These are phyloP conservation scores for Dioctria rufipes DNA, from an alignment of 2,888 invertebrate genomes.

Conservation along the genomic window DNA sequence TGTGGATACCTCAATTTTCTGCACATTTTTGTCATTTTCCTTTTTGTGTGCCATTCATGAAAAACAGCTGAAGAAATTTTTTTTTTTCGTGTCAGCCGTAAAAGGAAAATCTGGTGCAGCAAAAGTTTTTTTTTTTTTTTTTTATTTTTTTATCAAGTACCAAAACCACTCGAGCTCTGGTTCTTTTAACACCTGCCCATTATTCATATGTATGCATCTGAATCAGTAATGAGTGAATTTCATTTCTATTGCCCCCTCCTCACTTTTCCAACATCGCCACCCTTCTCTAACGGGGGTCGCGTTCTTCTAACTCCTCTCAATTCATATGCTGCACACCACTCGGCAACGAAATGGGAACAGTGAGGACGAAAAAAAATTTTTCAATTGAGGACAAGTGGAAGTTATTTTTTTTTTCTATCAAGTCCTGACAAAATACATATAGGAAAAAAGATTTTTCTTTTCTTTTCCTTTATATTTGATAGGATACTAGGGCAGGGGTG, in stretches of 20 bases:
- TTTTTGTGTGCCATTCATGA: conserved; percentile 26
- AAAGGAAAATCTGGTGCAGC: background rate
- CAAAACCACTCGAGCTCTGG: background rate
- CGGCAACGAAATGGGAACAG: conserved; percentile 31
- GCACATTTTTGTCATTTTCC: conserved; percentile 24
- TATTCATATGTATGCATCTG: conserved; percentile 25
- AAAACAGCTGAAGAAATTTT: conserved; percentile 26
- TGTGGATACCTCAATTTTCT: conserved; percentile 9
- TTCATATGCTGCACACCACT: background rate
- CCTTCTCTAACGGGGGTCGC: background rate
- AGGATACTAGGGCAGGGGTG: background rate
- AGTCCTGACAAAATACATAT: background rate
- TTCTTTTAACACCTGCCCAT: conserved; percentile 12
- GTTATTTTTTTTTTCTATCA: conserved; percentile 28
- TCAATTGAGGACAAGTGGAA: conserved; percentile 50
- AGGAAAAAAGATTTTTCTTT: background rate
- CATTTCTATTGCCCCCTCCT: too few species aligned
- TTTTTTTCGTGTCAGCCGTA: background rate
- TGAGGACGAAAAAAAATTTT: conserved; percentile 42
- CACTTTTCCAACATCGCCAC: background rate
- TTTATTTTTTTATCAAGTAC: conserved; percentile 12
- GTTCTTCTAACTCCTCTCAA: background rate
- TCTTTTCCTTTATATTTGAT: conserved; percentile 3
- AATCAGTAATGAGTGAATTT: background rate
- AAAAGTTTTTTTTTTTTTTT: background rate